phyloP scores from a whole-genome alignment of 2,888 invertebrate genomes.

The Galeruca laticollis region DNA sequence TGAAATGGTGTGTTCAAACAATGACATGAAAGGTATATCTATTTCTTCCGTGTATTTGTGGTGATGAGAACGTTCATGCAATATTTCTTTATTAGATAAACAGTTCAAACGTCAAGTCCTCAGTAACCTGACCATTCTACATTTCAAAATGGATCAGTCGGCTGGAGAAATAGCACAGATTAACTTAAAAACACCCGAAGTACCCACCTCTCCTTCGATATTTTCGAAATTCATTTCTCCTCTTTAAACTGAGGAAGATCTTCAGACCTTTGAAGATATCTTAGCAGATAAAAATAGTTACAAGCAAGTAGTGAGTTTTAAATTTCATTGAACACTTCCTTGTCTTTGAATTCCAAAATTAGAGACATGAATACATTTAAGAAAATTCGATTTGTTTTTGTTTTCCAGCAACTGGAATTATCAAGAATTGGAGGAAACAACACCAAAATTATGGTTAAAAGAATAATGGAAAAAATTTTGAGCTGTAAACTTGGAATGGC shows the following conservation, averaged over 20 bases:
- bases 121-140: constrained; percentile 13
- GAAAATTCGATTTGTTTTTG: no score
- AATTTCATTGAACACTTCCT: neutral
- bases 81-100: no score
- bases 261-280: constrained; percentile 17
- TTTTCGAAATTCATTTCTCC: constrained; percentile 22
- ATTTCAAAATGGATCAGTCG: constrained; percentile 27
- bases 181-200: constrained; percentile 4
- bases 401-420: no score
- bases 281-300: constrained; percentile 15
- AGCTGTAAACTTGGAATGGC: constrained; percentile 15
- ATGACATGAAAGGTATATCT: no score
- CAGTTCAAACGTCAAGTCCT: constrained; percentile 24
- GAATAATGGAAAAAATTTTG: constrained; percentile 23
- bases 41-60: no score
- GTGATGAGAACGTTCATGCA: no score
- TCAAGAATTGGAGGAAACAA: no score
- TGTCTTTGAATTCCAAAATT: neutral
- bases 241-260: constrained; percentile 18
- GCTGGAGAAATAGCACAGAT: constrained; percentile 20
- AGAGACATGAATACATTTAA: no score
- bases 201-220: constrained; percentile 18
- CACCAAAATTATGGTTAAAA: no score
- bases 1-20: no score
- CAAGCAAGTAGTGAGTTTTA: constrained; percentile 22